Base-by-base conservation (phyloP, 2,797 vertebrate genomes). In the Pipistrellus kuhlii region DNA sequence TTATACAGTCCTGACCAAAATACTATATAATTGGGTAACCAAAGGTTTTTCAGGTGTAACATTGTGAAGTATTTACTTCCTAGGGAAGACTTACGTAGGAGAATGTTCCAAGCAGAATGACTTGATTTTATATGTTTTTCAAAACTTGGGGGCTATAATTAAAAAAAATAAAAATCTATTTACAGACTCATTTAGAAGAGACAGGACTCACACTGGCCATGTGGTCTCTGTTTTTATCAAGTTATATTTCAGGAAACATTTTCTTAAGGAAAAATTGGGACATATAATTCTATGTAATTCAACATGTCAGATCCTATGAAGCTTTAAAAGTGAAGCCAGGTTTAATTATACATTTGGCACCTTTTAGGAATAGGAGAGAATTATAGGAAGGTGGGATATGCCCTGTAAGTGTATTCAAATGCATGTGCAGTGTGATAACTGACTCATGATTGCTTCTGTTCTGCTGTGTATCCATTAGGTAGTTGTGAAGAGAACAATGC, bases 161-260 rank as follows among this genome's bases (percentile, higher is more conserved):
- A 44, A 62, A 88, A 83, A 44, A 62, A 88, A 83, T 87, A 82
- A 93, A 78, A 83, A 68, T 38, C 44, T 72, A 41, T 94, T 78
- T 78, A 32, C 64, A 75, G 88, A 90, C 51, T 77, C 32, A 80
- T 90, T 90, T 90, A 86, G 71, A 87, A 80, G 77, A 91, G 72
- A 91, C 10, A 87, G 68, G 76, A 75, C 44, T 95, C 57, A 66
- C 66, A 23, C 51, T 85, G 81, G 68, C 68, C 46, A 17, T 76
- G 30, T 71, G 48, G 46, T 82, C 51, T 62, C 75, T 64, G 30
- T 86, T 94, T 90, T 85, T 71, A 88, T 87, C 41, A 85, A 90
- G 81, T 95, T 96, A 71, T 69, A 94, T 96, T 96, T 95, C 73
- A 90, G 30, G 81, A 64, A 94, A 90, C 46, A 30, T 77, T 95